Base-by-base conservation (phyloP, 2,113 vertebrate species). In the Puntigrus tetrazona region DNA sequence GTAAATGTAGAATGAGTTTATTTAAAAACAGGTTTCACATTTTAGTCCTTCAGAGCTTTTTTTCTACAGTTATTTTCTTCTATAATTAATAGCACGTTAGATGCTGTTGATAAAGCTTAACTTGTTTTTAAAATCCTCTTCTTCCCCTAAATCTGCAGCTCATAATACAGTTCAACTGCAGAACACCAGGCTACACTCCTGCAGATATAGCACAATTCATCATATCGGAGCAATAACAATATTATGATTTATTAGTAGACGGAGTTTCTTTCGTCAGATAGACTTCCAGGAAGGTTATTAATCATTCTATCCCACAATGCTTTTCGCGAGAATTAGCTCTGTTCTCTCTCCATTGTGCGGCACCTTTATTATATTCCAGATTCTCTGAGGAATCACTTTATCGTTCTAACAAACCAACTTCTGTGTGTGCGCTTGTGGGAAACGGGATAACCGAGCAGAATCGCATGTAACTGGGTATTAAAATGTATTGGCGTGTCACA, bases 191-290 rank as follows among this genome's bases (percentile, higher is more conserved):
- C 86, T 83, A 89, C 84, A 84, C 86, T 83, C 81, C 76, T 67
- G 74, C 84, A 88, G 82, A 83, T 90, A 73, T 89, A 89, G 84
- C 69, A 7, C 84, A 81, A 92, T 94, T 90, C 90, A 92, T 94
- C 93, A 94, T 90, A 90, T 91, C 91, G 90, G 88, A 92, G 93
- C 92, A 94, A 93, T 93, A 90, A 90, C 78, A 91, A 93, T 94
- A 93, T 93, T 89, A 89, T 94, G 94, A 95, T 94, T 93, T 94
- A 95, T 94, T 88, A 84, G 89, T 47, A 34, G 81, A 86, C 88
- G 90, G 84, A 87, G 87, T 91, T 89, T 88, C 88, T 82, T 87
- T 73, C 78, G 86, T 88, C 91, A 90, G 85, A 91, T 90, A 89
- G 91, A 93, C 92, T 92, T 91, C 90, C 90, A 86, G 88, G 84